Evolutionary conservation across 2,797 vertebrate species (phyloP), one percentile per base, ranked within the genome.

Genomic region (Argentina silus): DNA sequence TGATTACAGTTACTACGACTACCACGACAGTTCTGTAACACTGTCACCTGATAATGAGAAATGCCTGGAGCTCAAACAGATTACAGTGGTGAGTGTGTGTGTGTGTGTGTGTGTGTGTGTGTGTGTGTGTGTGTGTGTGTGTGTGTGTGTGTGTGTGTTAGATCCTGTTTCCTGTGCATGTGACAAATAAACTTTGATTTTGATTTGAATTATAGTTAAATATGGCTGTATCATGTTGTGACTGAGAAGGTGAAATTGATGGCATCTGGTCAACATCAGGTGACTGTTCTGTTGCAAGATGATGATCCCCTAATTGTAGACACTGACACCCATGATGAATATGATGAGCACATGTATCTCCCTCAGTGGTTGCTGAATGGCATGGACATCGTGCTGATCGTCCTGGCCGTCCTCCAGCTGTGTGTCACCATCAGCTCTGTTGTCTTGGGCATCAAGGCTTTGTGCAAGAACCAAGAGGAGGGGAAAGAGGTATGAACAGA

Each of bases 341-440:
- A 36, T 45, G 7, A 36, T n/a, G n/a, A n/a, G n/a, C 68, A 57
- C 45, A 44, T 56, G 50, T 2, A 23, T 84, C 48, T 71, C 66
- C n/a, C 0, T 11, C 78, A 93, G 93, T 47, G 53, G 8, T 1
- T 91, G 42, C 0, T 82, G 36, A 47, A 17, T 3, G 76, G 75
- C 64, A 64, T 92, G 81, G 84, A 90, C 27, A 45, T 76, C 48
- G 44, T 84, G 11, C n/a, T 93, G 83, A 89, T 92, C 1, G 21
- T 67, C 14, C 17, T 91, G 64, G 72, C 80, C 5, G 61, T 80
- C 19, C 78, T 93, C 11, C 91, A 89, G 75, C 73, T 94, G 47
- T 72, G 64, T 12, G 76, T 86, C 79, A 81, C n/a, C 9, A 53
- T 92, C 51, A 74, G 75, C 17, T 71, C 83, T 27, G 48, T 81